Percentiles rank a stretch among this genome's conserved stretches.
Conservation (phyloP, 2,113 vertebrate genomes). For the Capra hircus region DNA sequence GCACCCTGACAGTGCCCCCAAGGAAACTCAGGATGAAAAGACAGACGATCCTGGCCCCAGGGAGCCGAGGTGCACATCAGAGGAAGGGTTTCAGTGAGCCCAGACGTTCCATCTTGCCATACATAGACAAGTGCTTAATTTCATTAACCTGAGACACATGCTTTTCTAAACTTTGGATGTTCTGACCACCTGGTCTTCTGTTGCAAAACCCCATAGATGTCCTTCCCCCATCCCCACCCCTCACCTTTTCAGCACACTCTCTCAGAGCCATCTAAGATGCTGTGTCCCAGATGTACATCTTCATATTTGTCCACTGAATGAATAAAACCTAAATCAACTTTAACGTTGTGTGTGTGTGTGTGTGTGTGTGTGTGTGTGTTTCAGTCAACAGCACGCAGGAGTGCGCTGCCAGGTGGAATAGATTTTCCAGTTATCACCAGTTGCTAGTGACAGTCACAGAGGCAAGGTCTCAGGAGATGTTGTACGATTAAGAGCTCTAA, state of each 20-base stretch:
- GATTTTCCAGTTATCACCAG: accelerated
- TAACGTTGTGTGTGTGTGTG: not conserved
- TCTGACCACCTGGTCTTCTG: not conserved
- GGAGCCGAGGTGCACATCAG: not conserved
- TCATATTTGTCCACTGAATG: not conserved
- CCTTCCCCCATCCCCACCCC: not conserved
- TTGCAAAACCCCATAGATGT: not conserved
- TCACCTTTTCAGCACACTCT: not conserved
- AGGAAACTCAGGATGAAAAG: not conserved
- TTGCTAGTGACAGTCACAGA: not conserved
- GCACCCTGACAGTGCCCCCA: not conserved
- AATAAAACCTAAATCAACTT: not conserved
- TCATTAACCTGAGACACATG: not conserved
- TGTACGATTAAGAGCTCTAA: accelerated
- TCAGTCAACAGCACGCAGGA: not conserved
- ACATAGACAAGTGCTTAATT: not conserved
- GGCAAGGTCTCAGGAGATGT: not conserved
- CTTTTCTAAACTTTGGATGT: not conserved
- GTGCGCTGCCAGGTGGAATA: accelerated
- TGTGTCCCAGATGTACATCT: not conserved
- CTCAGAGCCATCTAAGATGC: not conserved
- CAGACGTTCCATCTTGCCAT: not conserved
- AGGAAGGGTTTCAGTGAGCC: not conserved
- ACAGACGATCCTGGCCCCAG: not conserved
- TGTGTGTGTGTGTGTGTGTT: not conserved